Evolutionary conservation across 2,113 vertebrate species (phyloP), one percentile per base, ranked within the genome.

Genomic region (Okapia johnstoni): DNA sequence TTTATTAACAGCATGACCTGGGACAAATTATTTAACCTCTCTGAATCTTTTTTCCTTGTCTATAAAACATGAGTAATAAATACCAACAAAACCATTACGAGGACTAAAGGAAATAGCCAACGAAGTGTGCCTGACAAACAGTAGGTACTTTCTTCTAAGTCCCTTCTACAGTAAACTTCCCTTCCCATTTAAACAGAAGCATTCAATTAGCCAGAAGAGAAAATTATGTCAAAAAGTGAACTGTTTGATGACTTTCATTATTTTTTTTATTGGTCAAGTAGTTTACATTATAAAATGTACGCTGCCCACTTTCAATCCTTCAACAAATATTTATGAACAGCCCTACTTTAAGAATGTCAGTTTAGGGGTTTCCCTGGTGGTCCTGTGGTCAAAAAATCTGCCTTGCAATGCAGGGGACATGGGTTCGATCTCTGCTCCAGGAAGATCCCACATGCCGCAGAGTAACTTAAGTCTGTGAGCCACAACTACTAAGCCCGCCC

Each of bases 11-110:
- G 85, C 77, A 77, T 77, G 81, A 88, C 90, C 73, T 73, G 80
- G 88, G 60, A 81, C 66, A 95, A 93, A 87, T 93, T 84, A 83
- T n/a, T 96, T 92, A 84, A 96, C 60, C 58, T 95, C 85, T 63
- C 86, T 36, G n/a, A 87, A 54, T 87, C 88, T 55, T 81, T 85
- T 60, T 52, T 48, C 50, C 70, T 91, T 87, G 50, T 79, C 61
- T 63, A 73, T 43, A 86, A 85, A 95, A 89, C 58, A 94, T 52
- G n/a, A 63, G 66, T 88, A 92, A 48, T 70, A 63, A 93, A 81
- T 70, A 84, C 15, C 88, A 89, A 93, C 25, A 76, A 88, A 77
- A 92, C 21, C 85, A 58, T 26, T 60, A 77, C 16, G 48, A 96
- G n/a, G 43, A 92, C 48, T 94, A 83, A 92, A 61, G 23, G 83